Evolutionary conservation across 2,797 vertebrate species (phyloP), one percentile per base, ranked within the genome.

Genomic region (Lagorchestes hirsutus): DNA sequence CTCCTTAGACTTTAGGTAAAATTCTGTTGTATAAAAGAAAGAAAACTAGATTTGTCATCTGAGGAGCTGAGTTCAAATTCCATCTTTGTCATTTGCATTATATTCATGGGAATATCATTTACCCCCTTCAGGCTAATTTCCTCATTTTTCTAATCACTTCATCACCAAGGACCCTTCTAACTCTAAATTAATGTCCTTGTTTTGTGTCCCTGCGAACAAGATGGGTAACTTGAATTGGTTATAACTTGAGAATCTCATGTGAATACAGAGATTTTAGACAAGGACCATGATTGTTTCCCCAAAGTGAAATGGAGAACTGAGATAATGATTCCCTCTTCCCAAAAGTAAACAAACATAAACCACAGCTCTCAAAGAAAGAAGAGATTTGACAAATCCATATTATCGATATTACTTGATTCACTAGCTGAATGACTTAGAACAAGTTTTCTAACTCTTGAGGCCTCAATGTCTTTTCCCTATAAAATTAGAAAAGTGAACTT

Each of bases 401-500:
- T 82, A 82, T 46, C 46, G 40, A 24, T 82, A 82, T 82, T 46
- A 46, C 24, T 40, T 82, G 67, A 91, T 95, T 57, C 57, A 74
- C 55, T 91, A 67, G 40, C 58, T 95, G 92, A 93, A 14, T 50
- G 12, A 59, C 59, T 93, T 34, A 90, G 4, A 31, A 16, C n/a
- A 54, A 92, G n/a, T 82, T 52, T 34, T 13, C 50, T 94, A 2
- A 34, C 27, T 91, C 54, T 40, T 91, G 57, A 87, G 93, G 34
- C 22, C 95, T 93, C 90, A 22, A 28, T 87, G 95, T 90, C 55
- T 50, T 97, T 56, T 56, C 46, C 90, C 55, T 92, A 13, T 82
- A 59, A 97, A 96, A 55, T 94, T 95, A 96, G 90, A 34, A 13
- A 11, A 46, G 92, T 54, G 24, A 55, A 57, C 93, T 59, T 67